Base-by-base conservation (phyloP, 2,888 invertebrate genomes). In the Erebia palarica region DNA sequence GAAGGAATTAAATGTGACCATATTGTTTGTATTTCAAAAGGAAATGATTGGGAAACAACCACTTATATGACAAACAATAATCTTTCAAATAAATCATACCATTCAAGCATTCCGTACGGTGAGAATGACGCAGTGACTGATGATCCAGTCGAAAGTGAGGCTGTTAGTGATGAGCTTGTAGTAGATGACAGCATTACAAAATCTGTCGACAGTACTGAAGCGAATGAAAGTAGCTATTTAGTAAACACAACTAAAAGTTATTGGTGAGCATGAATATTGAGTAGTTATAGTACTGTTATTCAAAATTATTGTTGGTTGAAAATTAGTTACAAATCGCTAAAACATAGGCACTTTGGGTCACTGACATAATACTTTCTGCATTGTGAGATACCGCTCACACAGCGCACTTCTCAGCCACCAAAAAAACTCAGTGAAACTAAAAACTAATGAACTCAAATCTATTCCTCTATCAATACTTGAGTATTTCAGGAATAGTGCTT, bases 21-120 rank as follows among this genome's bases (percentile, higher is more conserved):
- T 13, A 73, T 69, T 9, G 51, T 74, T 13, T 79, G 79, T 59
- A 47, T 74, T 65, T 18, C 27, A 42, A 58, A 44, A 42, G 47
- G 65, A 42, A 18, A 10, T 44, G 16, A 60, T 58, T 58, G 13
- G 51, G 14, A 42, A 44, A 49, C 42, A 8, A 57, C 69, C 14
- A 68, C 73, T 4, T 65, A 65, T 16, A 11, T 18, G 36, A 59
- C 53, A n/a, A 53, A 61, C 18, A 51, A n/a, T 14, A 61, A 21
- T 11, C 27, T 61, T 47, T 21, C 55, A 61, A 16, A 11, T 42
- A 16, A 13, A 18, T 13, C 8, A 47, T 16, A 57, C 7, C 1
- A 36, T 8, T 16, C 18, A 10, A 42, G 36, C 14, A 60, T 55
- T 14, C 16, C 18, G 4, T 47, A 69, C 10, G 64, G 49, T 36